Conservation (phyloP, 2,888 invertebrate species). For the Nezara viridula region DNA sequence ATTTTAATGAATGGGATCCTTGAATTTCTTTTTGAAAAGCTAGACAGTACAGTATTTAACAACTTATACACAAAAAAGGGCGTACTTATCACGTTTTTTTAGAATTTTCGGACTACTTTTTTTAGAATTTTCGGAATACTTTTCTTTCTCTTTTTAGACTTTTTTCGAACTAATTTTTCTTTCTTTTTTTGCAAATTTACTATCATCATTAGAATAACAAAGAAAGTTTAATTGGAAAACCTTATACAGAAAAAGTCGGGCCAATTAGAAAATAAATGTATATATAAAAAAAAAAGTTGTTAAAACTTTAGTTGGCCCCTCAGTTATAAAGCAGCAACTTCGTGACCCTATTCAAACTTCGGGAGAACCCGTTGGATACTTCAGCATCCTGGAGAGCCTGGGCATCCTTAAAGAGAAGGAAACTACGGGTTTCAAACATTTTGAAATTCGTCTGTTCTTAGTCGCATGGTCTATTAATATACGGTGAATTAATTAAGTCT, state of each 20-base stretch:
- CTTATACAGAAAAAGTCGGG: neutral
- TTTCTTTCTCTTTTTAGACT: neutral
- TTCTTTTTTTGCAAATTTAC: neutral
- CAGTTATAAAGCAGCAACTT: conserved; percentile 13
- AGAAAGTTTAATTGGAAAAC: conserved; percentile 2
- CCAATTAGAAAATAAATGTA: conserved; percentile 15
- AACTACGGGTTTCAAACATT: neutral
- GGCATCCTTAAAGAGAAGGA: neutral
- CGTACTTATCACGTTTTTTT: no score
- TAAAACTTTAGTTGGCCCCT: conserved; percentile 20
- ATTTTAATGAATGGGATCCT: no score
- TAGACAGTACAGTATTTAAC: no score
- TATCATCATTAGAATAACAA: neutral
- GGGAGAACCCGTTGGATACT: neutral
- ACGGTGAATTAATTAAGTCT: no score
- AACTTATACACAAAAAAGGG: no score
- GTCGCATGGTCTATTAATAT: neutral
- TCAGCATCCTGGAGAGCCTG: neutral
- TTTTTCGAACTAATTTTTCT: no score
- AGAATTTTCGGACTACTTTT: neutral
- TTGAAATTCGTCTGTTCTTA: neutral
- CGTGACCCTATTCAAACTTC: conserved; percentile 19
- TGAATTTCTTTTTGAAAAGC: no score
- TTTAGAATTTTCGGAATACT: neutral
- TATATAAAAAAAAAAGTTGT: conserved; percentile 12